These are phyloP conservation scores for Stramonita haemastoma DNA, from an alignment of 2,888 invertebrate species.

Conservation along the genomic window DNA sequence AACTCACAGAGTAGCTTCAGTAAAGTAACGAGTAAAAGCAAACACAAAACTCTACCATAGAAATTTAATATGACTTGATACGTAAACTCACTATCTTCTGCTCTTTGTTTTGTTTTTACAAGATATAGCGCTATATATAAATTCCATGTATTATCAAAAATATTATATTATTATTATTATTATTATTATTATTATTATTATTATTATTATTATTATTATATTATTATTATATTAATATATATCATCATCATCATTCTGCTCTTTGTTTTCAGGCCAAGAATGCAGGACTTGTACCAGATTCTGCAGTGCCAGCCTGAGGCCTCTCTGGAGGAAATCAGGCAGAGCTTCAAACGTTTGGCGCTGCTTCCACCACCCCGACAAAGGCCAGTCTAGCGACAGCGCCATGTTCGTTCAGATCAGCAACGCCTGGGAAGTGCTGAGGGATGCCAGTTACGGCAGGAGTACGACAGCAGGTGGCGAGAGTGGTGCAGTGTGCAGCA, in stretches of 20 bases:
- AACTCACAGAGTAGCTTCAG: no score
- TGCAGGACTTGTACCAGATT: slow-evolving; percentile 49
- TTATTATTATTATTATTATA: no score
- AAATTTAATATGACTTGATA: no score
- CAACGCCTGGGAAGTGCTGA: slow-evolving; percentile 69
- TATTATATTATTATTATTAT: no score
- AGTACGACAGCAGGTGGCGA: slow-evolving; percentile 67
- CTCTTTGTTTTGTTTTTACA: slow-evolving; percentile 28
- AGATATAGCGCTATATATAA: no score
- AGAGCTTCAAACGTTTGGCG: slow-evolving; percentile 38
- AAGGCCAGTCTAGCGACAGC: slow-evolving; percentile 13
- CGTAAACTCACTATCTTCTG: no score
- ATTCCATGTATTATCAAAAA: no score
- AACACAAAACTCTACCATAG: no score
- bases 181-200: no score
- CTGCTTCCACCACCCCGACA: slow-evolving; percentile 44
- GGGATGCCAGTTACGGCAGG: slow-evolving; percentile 59
- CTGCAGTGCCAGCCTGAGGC: slow-evolving; percentile 39
- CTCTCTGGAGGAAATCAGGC: slow-evolving; percentile 44
- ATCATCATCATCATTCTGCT: slow-evolving; percentile 52
- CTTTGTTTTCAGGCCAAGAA: slow-evolving; percentile 34
- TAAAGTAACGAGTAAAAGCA: no score
- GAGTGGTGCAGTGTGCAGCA: slow-evolving; percentile 65
- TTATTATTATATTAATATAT: no score
- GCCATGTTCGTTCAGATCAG: slow-evolving; percentile 60